phyloP scores from a whole-genome alignment of 2,113 vertebrate genomes.

The Xyliphius kryptos region DNA sequence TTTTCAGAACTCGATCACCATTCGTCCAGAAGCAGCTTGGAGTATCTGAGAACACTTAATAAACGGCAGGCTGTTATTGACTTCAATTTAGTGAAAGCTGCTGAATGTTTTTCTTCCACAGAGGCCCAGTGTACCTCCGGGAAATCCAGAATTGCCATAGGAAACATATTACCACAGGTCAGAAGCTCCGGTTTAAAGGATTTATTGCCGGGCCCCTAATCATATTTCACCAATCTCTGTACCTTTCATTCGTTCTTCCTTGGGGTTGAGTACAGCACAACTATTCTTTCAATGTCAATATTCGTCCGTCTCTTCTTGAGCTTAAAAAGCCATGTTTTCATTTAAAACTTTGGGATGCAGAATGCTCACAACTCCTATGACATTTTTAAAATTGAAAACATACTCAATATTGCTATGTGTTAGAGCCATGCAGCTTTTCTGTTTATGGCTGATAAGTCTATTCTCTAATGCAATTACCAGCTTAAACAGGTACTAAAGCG shows the following conservation, averaged over 20 bases:
- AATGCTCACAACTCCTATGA: too few species aligned
- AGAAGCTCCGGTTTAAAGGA: conserved; percentile 53
- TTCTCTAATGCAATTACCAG: too few species aligned
- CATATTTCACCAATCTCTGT: conserved; percentile 41
- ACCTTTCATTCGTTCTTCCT: conserved; percentile 21
- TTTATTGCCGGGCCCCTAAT: conserved; percentile 51
- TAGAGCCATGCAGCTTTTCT: too few species aligned
- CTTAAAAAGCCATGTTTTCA: too few species aligned
- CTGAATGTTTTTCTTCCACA: conserved; percentile 57
- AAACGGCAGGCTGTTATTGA: conserved; percentile 63
- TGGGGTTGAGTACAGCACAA: conserved; percentile 12
- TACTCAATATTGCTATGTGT: too few species aligned
- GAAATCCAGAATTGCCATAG: conserved; percentile 58
- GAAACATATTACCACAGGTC: conserved; percentile 61
- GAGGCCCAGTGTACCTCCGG: conserved; percentile 51
- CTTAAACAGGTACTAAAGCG: too few species aligned
- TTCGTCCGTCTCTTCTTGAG: neutral
- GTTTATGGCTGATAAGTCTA: too few species aligned
- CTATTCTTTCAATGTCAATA: conserved; percentile 25
- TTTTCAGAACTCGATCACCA: conserved; percentile 41
- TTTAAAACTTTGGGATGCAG: too few species aligned
- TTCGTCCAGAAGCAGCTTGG: conserved; percentile 48
- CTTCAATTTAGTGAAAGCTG: conserved; percentile 67
- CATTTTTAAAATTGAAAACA: too few species aligned
- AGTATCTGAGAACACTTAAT: conserved; percentile 57